phyloP scores from a whole-genome alignment of 2,888 invertebrate genomes.

The Drepana falcataria region DNA sequence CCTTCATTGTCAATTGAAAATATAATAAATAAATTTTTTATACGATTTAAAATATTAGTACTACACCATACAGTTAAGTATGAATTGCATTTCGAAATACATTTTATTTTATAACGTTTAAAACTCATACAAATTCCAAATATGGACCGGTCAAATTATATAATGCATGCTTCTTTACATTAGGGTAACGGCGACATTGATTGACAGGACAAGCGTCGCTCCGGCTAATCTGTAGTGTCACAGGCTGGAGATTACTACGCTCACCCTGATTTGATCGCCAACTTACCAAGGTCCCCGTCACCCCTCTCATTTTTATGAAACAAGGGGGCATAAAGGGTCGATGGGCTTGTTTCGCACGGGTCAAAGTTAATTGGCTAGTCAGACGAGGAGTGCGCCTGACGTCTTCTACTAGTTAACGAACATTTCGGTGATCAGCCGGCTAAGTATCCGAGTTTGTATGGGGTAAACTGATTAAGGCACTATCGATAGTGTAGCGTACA shows the following conservation, averaged over 20 bases:
- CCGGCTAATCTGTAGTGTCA: conserved; percentile 53
- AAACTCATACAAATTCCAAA: too few relatives aligned
- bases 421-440: not conserved
- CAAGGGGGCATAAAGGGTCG: conserved; percentile 1
- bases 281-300: not conserved
- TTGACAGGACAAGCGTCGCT: conserved; percentile 49
- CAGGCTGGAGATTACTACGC: conserved; percentile 37
- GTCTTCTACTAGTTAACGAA: conserved; percentile 1
- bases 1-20: too few relatives aligned
- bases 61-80: too few relatives aligned
- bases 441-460: conserved; percentile 1
- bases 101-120: too few relatives aligned
- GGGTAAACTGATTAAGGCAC: not conserved
- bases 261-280: conserved; percentile 5
- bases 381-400: conserved; percentile 2
- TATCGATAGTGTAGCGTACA: not conserved
- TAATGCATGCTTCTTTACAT: conserved; percentile 30
- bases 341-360: not conserved
- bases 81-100: too few relatives aligned
- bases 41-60: too few relatives aligned
- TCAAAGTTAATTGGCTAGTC: conserved; percentile 1
- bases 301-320: conserved; percentile 8
- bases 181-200: conserved; percentile 39
- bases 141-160: conserved; percentile 10
- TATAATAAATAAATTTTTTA: too few relatives aligned